phyloP scores from a whole-genome alignment of 2,888 invertebrate species.

The Octodonta nipae region DNA sequence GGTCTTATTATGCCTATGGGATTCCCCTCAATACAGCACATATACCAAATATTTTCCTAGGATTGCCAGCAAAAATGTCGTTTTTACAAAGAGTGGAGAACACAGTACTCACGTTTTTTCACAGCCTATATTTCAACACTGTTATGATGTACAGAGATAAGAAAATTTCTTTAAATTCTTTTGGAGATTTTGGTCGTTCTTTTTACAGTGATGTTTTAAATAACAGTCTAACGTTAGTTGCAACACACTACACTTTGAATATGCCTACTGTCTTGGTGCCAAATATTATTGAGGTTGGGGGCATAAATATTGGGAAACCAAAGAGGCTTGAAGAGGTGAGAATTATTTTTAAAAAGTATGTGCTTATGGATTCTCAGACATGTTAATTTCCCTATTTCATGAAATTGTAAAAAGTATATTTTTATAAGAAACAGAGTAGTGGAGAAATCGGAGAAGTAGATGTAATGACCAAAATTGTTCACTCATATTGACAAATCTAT shows the following conservation, averaged over 20 bases:
- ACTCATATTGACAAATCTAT: no score
- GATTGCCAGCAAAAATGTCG: conserved; percentile 17
- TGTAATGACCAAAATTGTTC: no score
- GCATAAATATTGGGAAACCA: conserved; percentile 36
- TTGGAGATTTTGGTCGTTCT: conserved; percentile 26
- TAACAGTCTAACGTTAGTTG: conserved; percentile 36
- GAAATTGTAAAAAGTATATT: no score
- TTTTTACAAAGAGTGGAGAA: conserved; percentile 21
- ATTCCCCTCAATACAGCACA: conserved; percentile 34
- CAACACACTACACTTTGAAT: conserved; percentile 36
- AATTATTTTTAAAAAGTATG: no score
- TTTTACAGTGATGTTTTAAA: background rate
- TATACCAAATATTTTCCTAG: conserved; percentile 34
- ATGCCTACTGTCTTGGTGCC: conserved; percentile 36
- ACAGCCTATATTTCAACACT: conserved; percentile 26
- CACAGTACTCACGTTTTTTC: conserved; percentile 10
- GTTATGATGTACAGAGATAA: conserved; percentile 29
- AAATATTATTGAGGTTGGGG: conserved; percentile 39
- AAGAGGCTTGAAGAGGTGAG: conserved; percentile 11
- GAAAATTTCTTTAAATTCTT: conserved; percentile 18
- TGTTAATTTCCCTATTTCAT: no score
- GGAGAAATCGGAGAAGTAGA: no score
- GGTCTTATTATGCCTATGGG: conserved; percentile 33
- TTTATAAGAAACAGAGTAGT: no score
- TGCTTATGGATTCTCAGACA: no score